Evolutionary conservation across 2,888 invertebrate genomes (phyloP).

Genomic region (Stenolophus ochropezus): DNA sequence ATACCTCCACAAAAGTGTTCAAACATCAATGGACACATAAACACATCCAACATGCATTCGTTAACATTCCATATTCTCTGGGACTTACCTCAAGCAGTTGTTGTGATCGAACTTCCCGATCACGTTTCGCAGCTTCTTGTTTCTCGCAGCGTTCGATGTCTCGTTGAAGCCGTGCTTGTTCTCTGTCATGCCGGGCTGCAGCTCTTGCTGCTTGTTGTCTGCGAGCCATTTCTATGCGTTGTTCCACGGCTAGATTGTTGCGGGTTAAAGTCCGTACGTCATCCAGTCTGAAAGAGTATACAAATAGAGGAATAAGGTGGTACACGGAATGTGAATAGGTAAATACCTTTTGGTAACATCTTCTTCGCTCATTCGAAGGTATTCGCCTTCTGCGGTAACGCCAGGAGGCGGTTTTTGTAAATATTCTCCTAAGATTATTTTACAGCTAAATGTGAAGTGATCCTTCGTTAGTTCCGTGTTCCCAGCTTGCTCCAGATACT

Average conservation of each 20-base stretch:
- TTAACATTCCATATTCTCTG: no score
- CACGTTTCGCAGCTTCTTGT: constrained; percentile 87
- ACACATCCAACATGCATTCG: background rate
- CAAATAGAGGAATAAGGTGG: background rate
- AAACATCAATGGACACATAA: background rate
- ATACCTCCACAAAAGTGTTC: constrained; percentile 65
- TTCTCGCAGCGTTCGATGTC: constrained; percentile 88
- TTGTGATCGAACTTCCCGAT: constrained; percentile 87
- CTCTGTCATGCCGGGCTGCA: constrained; percentile 83
- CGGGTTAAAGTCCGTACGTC: constrained; percentile 80
- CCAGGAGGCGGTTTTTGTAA: constrained; percentile 83
- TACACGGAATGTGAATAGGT: background rate
- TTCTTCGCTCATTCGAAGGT: constrained; percentile 85
- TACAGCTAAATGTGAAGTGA: constrained; percentile 94
- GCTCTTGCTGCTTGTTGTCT: constrained; percentile 84
- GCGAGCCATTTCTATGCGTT: constrained; percentile 83
- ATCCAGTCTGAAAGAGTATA: constrained; percentile 75
- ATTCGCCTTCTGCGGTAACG: constrained; percentile 81
- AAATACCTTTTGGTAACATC: constrained; percentile 85
- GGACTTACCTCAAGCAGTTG: constrained; percentile 89
- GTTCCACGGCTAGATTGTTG: constrained; percentile 82
- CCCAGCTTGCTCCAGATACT: constrained; percentile 85
- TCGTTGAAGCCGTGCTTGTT: constrained; percentile 79
- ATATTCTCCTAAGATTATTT: constrained; percentile 93
- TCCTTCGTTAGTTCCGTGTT: constrained; percentile 83